These are phyloP conservation scores for Apis cerana DNA, from an alignment of 1,140 invertebrate species.

Conservation along the genomic window DNA sequence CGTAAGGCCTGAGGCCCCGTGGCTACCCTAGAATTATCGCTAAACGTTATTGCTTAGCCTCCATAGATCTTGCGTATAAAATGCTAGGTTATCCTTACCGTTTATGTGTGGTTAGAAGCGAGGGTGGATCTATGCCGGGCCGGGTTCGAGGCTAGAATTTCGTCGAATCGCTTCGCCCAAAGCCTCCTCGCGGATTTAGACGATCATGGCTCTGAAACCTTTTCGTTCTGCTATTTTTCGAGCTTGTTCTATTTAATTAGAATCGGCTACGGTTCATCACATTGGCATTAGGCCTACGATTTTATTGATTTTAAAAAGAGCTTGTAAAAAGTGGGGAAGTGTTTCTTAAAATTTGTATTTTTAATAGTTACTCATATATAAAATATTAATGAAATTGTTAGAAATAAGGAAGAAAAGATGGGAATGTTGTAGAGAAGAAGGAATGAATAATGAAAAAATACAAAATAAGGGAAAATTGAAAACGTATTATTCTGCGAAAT, in stretches of 20 bases:
- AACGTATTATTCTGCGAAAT: too few relatives aligned
- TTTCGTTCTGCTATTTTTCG: not conserved
- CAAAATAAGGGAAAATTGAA: too few relatives aligned
- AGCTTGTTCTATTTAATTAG: not conserved
- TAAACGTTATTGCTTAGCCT: slow-evolving; percentile 81
- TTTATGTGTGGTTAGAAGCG: slow-evolving; percentile 71
- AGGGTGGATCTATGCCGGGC: slow-evolving; percentile 70
- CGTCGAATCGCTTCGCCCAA: slow-evolving; percentile 8
- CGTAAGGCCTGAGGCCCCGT: slow-evolving; percentile 67
- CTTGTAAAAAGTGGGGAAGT: too few relatives aligned
- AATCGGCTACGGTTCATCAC: not conserved
- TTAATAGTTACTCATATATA: too few relatives aligned
- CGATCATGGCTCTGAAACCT: not conserved
- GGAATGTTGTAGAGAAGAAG: too few relatives aligned
- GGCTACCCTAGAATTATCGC: slow-evolving; percentile 80
- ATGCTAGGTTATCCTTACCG: slow-evolving; percentile 77
- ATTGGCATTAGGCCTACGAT: not conserved
- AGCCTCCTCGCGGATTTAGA: slow-evolving; percentile 9
- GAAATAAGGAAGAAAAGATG: too few relatives aligned
- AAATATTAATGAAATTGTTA: too few relatives aligned
- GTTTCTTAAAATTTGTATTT: too few relatives aligned
- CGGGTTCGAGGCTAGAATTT: slow-evolving; percentile 58
- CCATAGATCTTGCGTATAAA: slow-evolving; percentile 81
- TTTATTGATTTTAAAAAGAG: not conserved
- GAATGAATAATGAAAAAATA: too few relatives aligned